Base-by-base conservation (phyloP, 2,888 invertebrate species). In the Scaptomyza flava region DNA sequence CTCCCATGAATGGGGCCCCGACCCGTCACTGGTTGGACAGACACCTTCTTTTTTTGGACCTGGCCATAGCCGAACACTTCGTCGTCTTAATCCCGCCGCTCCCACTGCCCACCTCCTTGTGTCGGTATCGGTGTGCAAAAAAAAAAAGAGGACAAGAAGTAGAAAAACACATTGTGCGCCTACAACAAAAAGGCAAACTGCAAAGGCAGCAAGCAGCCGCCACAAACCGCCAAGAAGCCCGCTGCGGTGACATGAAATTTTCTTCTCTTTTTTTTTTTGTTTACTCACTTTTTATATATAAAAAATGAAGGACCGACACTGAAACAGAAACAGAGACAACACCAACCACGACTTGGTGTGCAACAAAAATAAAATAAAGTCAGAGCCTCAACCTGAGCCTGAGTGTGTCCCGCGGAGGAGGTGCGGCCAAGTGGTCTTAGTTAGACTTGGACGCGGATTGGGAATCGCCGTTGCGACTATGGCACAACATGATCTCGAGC, bases 401-500 rank as follows among this genome's bases (percentile, higher is more conserved):
- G 65, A 68, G 61, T 60, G 65, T 68, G 64, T 64, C 77, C 77
- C 74, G 74, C 63, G 74, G 79, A 78, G 77, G 81, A 67, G 81
- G 74, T 68, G 78, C 65, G 64, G 54, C 68, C 30, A 46, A 46
- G 38, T 58, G 27, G 46, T 20, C 51, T n/a, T 33, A 12, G 23
- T 36, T 30, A 54, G 69, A 50, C 58, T 36, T 45, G 20, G 51
- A 58, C 11, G 30, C 43, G 33, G 34, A 50, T 50, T 57, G 31
- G 45, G 36, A 63, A 31, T 43, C 30, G 51, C 20, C 36, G 36
- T 46, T 73, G 70, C 62, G 68, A 58, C 81, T 84, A 66, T 68
- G 82, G 82, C 89, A 89, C 86, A 89, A 84, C 84, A 89, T 85
- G 84, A 89, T 87, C 77, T 73, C 86, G 66, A 72, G 84, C 84